phyloP scores from a whole-genome alignment of 2,888 invertebrate species.

The Eristalinus aeneus region DNA sequence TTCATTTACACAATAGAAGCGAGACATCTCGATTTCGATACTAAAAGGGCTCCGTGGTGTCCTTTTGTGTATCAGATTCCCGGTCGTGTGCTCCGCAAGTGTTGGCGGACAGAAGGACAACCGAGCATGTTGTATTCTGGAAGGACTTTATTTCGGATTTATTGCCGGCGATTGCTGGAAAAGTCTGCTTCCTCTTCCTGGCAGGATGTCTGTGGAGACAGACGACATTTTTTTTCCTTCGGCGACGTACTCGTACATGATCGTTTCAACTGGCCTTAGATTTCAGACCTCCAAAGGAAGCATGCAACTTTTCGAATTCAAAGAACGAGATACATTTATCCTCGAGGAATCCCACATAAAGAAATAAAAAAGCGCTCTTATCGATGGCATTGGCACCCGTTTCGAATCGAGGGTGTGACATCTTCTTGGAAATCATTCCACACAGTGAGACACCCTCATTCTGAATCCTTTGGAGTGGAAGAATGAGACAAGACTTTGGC shows the following conservation, averaged over 20 bases:
- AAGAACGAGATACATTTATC: slow-evolving; percentile 20
- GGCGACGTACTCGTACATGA: neutral
- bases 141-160: slow-evolving; percentile 58
- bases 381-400: slow-evolving; percentile 60
- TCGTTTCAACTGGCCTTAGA: slow-evolving; percentile 12
- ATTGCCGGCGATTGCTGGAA: slow-evolving; percentile 49
- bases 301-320: slow-evolving; percentile 42
- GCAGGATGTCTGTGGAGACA: slow-evolving; percentile 48
- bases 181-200: slow-evolving; percentile 18
- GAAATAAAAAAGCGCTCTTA: slow-evolving; percentile 33
- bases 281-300: slow-evolving; percentile 39
- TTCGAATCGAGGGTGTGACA: slow-evolving; percentile 56
- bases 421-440: slow-evolving; percentile 34
- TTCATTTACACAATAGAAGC: slow-evolving; percentile 61
- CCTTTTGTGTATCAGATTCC: slow-evolving; percentile 46
- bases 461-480: slow-evolving; percentile 42
- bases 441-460: slow-evolving; percentile 42
- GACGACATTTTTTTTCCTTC: slow-evolving; percentile 2
- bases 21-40: slow-evolving; percentile 46
- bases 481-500: slow-evolving; percentile 39
- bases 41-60: slow-evolving; percentile 42
- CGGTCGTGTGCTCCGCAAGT: neutral
- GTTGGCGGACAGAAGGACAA: slow-evolving; percentile 2
- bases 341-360: slow-evolving; percentile 5
- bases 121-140: slow-evolving; percentile 24